A percentile compares a stretch with the other conserved stretches of the same genome.
Evolutionary conservation across 2,113 vertebrate genomes (phyloP).

Genomic region (Speoplatyrhinus poulsoni): DNA sequence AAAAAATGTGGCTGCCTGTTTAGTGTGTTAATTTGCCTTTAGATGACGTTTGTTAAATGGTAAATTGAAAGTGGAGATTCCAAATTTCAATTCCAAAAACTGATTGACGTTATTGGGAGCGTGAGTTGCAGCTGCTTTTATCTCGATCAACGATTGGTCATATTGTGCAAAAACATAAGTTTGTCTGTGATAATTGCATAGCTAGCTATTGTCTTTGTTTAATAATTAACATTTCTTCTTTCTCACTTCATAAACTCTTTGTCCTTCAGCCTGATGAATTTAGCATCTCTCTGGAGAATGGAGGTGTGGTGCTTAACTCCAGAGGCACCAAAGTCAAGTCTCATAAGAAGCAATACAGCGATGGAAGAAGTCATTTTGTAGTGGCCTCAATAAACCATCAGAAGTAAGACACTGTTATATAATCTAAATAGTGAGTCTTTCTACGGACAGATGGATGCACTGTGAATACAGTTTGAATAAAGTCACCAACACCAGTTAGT

Average conservation of each 20-base stretch:
- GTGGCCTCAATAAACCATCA: constrained; percentile 81
- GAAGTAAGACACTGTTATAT: constrained; percentile 75
- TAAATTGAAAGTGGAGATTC: too few species aligned
- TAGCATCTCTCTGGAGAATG: constrained; percentile 89
- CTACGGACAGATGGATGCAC: not conserved
- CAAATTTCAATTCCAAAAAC: too few species aligned
- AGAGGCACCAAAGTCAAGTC: constrained; percentile 85
- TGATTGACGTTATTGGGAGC: too few species aligned
- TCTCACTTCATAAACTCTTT: not conserved
- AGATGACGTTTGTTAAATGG: too few species aligned
- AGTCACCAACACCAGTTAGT: not conserved
- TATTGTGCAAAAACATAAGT: too few species aligned
- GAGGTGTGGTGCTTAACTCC: constrained; percentile 85
- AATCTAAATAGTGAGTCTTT: not conserved
- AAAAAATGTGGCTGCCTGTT: too few species aligned
- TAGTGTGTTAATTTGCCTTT: too few species aligned
- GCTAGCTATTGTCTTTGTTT: too few species aligned
- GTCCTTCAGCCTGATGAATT: constrained; percentile 83
- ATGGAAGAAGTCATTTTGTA: constrained; percentile 88
- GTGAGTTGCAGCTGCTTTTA: too few species aligned
- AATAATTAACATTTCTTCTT: not conserved
- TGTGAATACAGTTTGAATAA: too few species aligned
- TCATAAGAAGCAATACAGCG: constrained; percentile 83
- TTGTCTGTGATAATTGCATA: too few species aligned
- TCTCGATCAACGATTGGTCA: too few species aligned